Evolutionary conservation across 2,113 vertebrate genomes (phyloP).

Genomic region (Hippolais icterina): DNA sequence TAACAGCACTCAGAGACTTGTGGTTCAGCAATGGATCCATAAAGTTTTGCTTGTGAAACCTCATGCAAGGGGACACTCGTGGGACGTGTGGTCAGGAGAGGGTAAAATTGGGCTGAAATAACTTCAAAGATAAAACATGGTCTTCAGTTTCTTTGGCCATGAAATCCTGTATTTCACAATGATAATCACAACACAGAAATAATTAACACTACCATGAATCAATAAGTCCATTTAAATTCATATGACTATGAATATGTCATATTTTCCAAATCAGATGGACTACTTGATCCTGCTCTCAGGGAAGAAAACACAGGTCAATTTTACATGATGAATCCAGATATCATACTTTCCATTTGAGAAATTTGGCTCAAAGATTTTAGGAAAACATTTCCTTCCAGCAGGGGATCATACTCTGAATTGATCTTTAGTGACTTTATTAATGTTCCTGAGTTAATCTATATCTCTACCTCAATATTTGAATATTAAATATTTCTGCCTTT

Average conservation of each 20-base stretch:
- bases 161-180: neutral
- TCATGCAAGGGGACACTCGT: fast-evolving
- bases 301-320: neutral
- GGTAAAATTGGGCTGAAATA: neutral
- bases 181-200: neutral
- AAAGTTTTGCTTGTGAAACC: neutral
- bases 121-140: neutral
- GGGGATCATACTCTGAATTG: neutral
- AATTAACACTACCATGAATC: neutral
- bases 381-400: neutral
- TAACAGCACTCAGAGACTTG: neutral
- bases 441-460: neutral
- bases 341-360: neutral
- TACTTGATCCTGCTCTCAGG: neutral
- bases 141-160: neutral
- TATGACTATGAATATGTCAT: neutral
- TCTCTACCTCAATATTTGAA: neutral
- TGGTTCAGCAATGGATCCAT: neutral
- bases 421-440: neutral
- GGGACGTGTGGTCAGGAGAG: neutral
- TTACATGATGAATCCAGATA: neutral
- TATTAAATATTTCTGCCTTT: neutral
- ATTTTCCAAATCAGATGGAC: neutral
- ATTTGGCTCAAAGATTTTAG: neutral
- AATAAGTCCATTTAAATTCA: neutral